Percentiles rank a stretch among this genome's conserved stretches.
Evolutionary conservation across 1,140 invertebrate genomes (phyloP).

Genomic region (Danaus melanippus): DNA sequence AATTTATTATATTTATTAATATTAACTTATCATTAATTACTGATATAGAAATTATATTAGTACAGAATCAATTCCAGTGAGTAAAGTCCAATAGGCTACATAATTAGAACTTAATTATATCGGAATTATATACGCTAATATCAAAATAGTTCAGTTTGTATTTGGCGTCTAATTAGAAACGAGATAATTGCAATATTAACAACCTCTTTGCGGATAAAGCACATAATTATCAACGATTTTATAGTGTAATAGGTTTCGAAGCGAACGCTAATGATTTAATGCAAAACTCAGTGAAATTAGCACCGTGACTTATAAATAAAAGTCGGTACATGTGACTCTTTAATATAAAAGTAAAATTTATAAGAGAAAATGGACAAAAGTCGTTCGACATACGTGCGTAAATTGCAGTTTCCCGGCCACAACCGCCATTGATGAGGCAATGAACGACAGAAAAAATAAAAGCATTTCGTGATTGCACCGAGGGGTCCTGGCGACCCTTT

Average conservation of each 20-base stretch:
- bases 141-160: constrained; percentile 8
- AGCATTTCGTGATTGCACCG: constrained; percentile 54
- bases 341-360: no score
- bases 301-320: not conserved
- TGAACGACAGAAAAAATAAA: constrained; percentile 55
- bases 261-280: not conserved
- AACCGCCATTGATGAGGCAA: constrained; percentile 47
- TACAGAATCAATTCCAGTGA: no score
- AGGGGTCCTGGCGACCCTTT: constrained; percentile 28
- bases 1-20: no score
- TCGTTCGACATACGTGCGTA: constrained; percentile 18
- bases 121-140: constrained; percentile 14
- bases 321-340: no score
- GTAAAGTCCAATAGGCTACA: no score
- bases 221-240: constrained; percentile 9
- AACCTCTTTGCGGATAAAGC: not conserved
- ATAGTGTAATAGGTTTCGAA: not conserved
- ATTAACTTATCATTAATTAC: no score
- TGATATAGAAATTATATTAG: no score
- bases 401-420: constrained; percentile 31
- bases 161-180: constrained; percentile 14
- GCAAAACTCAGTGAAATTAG: constrained; percentile 1
- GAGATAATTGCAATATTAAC: constrained; percentile 6
- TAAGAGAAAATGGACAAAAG: no score
- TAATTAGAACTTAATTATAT: constrained; percentile 1